These are phyloP conservation scores for Hoplodrina ambigua DNA, from an alignment of 2,888 invertebrate genomes.

Conservation along the genomic window DNA sequence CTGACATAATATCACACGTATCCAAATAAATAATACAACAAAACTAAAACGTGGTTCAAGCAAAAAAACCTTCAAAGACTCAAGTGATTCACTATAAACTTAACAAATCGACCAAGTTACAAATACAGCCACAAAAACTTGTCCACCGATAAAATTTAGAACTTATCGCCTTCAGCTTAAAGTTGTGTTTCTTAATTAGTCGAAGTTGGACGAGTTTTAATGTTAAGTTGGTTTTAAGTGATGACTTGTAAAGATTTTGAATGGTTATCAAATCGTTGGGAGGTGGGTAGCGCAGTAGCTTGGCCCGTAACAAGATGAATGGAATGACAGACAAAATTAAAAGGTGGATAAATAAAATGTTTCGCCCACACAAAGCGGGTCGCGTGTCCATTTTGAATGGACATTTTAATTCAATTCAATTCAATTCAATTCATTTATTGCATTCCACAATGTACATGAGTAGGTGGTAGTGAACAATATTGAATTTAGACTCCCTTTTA, in stretches of 20 bases:
- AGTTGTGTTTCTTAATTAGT: conserved; percentile 57
- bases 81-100: conserved; percentile 85
- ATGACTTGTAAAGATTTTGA: conserved; percentile 76
- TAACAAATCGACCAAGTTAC: conserved; percentile 62
- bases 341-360: conserved; percentile 74
- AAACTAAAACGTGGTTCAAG: conserved; percentile 72
- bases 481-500: no score
- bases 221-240: conserved; percentile 59
- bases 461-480: no score
- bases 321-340: conserved; percentile 80
- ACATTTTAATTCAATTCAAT: no score
- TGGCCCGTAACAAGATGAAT: conserved; percentile 80
- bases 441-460: no score
- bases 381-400: conserved; percentile 66
- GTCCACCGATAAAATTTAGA: conserved; percentile 25
- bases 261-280: conserved; percentile 71
- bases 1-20: conserved; percentile 87
- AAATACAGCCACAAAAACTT: conserved; percentile 9
- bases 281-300: conserved; percentile 85
- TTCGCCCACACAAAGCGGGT: conserved; percentile 80
- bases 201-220: not conserved
- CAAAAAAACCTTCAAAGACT: conserved; percentile 71
- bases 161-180: conserved; percentile 65
- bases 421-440: no score
- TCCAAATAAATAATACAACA: conserved; percentile 78